Conservation (phyloP, 92 coral and sea anemone species). For the Phenganax subtilis region DNA sequence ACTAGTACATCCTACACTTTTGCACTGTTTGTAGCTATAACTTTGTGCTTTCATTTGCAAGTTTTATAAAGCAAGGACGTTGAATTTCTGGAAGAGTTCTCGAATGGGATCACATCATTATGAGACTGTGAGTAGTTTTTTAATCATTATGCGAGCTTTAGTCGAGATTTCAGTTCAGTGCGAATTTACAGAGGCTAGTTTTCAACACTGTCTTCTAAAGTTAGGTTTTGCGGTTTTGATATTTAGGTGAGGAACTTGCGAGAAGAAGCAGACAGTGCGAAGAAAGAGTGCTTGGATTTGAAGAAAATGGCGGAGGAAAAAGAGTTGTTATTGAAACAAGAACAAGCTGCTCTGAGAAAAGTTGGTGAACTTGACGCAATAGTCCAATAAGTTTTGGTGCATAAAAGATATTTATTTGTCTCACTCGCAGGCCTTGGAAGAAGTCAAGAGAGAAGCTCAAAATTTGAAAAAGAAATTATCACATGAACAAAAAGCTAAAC, state of each 20-base stretch:
- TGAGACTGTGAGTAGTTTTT: constrained; percentile 66
- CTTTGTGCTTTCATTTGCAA: constrained; percentile 10
- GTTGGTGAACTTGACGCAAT: constrained; percentile 27
- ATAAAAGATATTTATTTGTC: neutral
- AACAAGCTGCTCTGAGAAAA: constrained; percentile 89
- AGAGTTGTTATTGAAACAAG: constrained; percentile 84
- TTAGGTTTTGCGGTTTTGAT: neutral
- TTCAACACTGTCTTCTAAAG: no score
- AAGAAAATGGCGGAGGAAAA: constrained; percentile 85
- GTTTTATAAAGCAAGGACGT: constrained; percentile 90
- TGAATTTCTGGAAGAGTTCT: constrained; percentile 95
- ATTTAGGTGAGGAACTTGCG: constrained; percentile 77
- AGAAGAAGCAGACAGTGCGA: constrained; percentile 95
- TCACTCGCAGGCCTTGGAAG: constrained; percentile 68
- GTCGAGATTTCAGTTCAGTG: no score
- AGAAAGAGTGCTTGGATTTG: constrained; percentile 83
- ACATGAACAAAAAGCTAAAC: constrained; percentile 88
- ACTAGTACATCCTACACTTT: no score
- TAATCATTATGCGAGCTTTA: neutral
- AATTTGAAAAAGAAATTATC: constrained; percentile 74
- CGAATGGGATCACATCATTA: constrained; percentile 79
- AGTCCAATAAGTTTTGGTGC: neutral
- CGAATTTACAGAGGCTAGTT: no score
- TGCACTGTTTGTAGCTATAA: no score
- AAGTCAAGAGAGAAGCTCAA: constrained; percentile 82